Conservation (phyloP, 64 coral and sea anemone species). For the Exaiptasia diaphana region DNA sequence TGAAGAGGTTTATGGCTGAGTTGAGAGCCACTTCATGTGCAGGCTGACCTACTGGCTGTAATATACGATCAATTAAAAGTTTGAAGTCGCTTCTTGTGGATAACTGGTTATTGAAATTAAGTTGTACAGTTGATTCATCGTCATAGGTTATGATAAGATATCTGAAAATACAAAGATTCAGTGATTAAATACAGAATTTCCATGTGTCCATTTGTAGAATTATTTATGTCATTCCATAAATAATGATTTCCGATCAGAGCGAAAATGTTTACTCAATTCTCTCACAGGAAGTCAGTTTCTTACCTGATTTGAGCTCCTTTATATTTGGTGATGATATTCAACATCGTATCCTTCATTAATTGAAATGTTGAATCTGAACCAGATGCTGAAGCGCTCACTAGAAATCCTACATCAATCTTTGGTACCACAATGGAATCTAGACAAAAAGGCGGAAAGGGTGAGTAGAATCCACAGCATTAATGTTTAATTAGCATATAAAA, state of each 20-base stretch:
- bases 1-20: slow-evolving; percentile 50
- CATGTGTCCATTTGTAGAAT: too few species aligned
- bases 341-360: slow-evolving; percentile 56
- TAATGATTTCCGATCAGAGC: too few species aligned
- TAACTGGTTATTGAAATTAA: slow-evolving; percentile 54
- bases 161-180: slow-evolving; percentile 20
- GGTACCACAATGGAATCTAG: slow-evolving; percentile 42
- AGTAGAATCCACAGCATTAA: too few species aligned
- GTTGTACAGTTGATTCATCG: slow-evolving; percentile 19
- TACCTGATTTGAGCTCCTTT: too few species aligned
- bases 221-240: too few species aligned
- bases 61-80: slow-evolving; percentile 1
- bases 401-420: slow-evolving; percentile 52
- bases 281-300: too few species aligned
- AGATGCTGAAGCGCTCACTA: slow-evolving; percentile 7
- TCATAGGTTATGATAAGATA: slow-evolving; percentile 68
- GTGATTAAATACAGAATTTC: too few species aligned
- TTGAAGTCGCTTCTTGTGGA: slow-evolving; percentile 12
- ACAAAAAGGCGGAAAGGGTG: neutral
- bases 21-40: slow-evolving; percentile 39
- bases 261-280: too few species aligned
- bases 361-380: slow-evolving; percentile 4
- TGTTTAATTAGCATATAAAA: too few species aligned
- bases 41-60: slow-evolving; percentile 23
- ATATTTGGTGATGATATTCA: slow-evolving; percentile 48